Evolutionary conservation across 2,888 invertebrate genomes (phyloP), one percentile per base, ranked within the genome.

Genomic region (Drosophila lutescens): DNA sequence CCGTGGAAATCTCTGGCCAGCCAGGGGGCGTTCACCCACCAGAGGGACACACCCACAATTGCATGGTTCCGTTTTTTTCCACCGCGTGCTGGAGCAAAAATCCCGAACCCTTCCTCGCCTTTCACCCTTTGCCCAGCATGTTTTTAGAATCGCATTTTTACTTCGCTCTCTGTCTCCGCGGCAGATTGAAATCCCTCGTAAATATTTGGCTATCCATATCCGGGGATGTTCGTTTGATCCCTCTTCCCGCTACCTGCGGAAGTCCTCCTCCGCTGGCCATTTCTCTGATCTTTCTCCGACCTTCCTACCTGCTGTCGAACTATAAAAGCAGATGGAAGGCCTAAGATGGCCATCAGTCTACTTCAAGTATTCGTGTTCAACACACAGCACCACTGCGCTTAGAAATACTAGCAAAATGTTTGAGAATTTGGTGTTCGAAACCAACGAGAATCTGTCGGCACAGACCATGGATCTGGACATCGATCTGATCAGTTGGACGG

Each of bases 401-500:
- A 43, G 12, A 56, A 58, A n/a, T 13, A 36, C 36, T 8, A 43
- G 13, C 23, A 72, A 80, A 71, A 87, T 88, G 89, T 88, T 89
- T 68, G 70, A 78, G 12, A 68, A 83, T 41, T 72, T 88, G 38
- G 77, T 63, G 46, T 79, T 88, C 12, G 30, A 30, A 8, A 59
- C 82, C 59, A 83, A 79, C 65, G 86, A 89, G 51, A 78, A 65
- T 6, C 44, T 89, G 30, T 77, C 79, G 34, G 81, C 77, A 10
- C 66, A 88, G 43, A 82, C 81, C 0, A 89, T 90, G 80, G 90
- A 90, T 57, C 80, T 88, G 79, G 90, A 90, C 60, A 80, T 86
- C 34, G 87, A 87, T 68, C 49, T 83, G 57, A 80, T 80, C 43
- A 75, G 69, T 23, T 87, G 86, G 89, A 15, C 78, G n/a, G 51